phyloP scores from a whole-genome alignment of 2,113 vertebrate species.

The Aptenodytes forsteri region DNA sequence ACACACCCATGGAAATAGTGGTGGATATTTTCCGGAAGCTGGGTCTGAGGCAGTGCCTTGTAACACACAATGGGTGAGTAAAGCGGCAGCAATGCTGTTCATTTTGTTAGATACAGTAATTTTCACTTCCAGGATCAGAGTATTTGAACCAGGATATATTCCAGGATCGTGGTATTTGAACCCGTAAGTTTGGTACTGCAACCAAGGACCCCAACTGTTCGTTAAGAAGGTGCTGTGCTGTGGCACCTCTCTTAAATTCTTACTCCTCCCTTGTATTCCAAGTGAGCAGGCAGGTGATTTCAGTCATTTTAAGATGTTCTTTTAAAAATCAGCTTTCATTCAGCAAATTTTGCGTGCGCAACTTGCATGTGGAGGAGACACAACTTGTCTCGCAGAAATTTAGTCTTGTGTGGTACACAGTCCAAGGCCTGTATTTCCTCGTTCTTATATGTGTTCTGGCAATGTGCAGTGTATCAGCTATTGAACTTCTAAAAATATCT shows the following conservation, averaged over 20 bases:
- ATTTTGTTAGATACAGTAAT: not conserved
- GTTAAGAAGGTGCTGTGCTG: not conserved
- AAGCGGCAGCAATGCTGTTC: not conserved
- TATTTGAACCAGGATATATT: not conserved
- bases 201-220: not conserved
- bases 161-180: not conserved
- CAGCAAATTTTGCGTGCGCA: not conserved
- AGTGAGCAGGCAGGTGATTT: not conserved
- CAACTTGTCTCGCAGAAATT: not conserved
- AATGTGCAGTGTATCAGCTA: not conserved
- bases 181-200: not conserved
- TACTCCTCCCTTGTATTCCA: not conserved
- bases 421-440: not conserved
- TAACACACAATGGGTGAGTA: conserved; percentile 98
- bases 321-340: not conserved
- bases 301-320: not conserved
- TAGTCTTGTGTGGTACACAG: not conserved
- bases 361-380: not conserved
- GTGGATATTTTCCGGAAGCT: conserved; percentile 99
- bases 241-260: not conserved
- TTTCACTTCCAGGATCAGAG: not conserved
- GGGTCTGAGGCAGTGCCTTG: conserved; percentile 97
- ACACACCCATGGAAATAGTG: conserved; percentile 99
- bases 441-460: not conserved
- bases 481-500: not conserved